These are phyloP conservation scores for Pogoniulus pusillus DNA, from an alignment of 2,797 vertebrate genomes.

Conservation along the genomic window DNA sequence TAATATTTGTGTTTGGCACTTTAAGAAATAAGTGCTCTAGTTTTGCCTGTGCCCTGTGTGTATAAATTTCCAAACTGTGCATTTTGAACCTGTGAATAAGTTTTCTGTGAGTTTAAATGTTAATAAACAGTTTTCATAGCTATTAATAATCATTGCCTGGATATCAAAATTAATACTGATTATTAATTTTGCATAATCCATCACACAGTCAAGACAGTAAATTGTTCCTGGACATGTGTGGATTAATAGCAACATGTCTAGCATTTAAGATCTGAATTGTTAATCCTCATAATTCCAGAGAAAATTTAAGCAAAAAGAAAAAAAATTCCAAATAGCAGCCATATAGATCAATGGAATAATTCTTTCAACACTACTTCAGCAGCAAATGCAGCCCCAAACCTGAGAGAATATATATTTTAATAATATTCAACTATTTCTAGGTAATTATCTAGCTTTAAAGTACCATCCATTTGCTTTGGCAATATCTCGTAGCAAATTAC, in stretches of 20 bases:
- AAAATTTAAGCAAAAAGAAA: background rate
- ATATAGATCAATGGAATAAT: background rate
- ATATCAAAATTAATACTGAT: no score
- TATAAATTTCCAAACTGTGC: no score
- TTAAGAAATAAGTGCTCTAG: no score
- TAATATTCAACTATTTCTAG: background rate
- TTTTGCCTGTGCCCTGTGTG: no score
- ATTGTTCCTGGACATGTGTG: background rate
- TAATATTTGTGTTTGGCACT: no score
- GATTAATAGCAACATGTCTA: background rate
- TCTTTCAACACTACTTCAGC: background rate
- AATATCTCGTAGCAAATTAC: background rate
- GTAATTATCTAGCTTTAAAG: background rate
- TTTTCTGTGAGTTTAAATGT: no score
- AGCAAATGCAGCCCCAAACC: background rate
- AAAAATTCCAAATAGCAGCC: background rate
- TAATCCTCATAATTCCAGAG: background rate
- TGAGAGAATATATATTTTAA: background rate
- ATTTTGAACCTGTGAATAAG: no score
- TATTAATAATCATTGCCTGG: no score
- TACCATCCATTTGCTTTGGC: background rate
- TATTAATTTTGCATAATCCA: no score
- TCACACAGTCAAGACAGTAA: slow-evolving; percentile 5
- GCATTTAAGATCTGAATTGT: background rate
- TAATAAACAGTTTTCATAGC: no score